phyloP scores from a whole-genome alignment of 2,797 vertebrate genomes.

The Emydoidea blandingii region DNA sequence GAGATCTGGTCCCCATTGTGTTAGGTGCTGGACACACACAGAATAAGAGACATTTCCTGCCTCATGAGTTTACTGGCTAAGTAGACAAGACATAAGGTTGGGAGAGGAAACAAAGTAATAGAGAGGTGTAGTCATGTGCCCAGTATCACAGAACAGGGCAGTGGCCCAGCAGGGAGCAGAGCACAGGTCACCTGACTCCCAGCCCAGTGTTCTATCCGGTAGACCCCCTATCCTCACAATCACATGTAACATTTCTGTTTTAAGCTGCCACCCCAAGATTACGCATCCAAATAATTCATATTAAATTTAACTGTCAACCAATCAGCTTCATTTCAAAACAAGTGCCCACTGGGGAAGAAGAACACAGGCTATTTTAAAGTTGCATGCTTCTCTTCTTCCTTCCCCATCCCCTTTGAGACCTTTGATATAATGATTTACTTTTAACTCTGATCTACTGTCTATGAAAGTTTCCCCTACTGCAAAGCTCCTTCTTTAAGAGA shows the following conservation, averaged over 20 bases:
- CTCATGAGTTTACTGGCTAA: background rate
- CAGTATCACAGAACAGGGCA: background rate
- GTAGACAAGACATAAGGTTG: background rate
- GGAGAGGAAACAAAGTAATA: background rate
- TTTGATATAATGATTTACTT: background rate
- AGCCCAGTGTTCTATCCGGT: background rate
- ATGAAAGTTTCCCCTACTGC: background rate
- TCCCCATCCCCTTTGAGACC: background rate
- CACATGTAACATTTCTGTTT: background rate
- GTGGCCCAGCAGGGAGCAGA: background rate
- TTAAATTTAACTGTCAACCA: background rate
- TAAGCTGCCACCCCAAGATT: background rate
- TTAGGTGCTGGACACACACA: background rate
- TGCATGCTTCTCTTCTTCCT: background rate
- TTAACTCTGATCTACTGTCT: background rate
- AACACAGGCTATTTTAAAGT: background rate
- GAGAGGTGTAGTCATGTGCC: rapidly evolving
- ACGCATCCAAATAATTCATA: background rate
- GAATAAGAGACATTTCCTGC: background rate
- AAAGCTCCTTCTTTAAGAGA: background rate
- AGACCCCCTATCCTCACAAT: background rate
- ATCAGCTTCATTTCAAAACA: background rate
- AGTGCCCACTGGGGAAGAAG: background rate
- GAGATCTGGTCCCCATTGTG: background rate
- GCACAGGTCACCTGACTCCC: background rate